These are phyloP conservation scores for Campylomormyrus tamandua DNA, from an alignment of 2,113 vertebrate genomes.

Conservation along the genomic window DNA sequence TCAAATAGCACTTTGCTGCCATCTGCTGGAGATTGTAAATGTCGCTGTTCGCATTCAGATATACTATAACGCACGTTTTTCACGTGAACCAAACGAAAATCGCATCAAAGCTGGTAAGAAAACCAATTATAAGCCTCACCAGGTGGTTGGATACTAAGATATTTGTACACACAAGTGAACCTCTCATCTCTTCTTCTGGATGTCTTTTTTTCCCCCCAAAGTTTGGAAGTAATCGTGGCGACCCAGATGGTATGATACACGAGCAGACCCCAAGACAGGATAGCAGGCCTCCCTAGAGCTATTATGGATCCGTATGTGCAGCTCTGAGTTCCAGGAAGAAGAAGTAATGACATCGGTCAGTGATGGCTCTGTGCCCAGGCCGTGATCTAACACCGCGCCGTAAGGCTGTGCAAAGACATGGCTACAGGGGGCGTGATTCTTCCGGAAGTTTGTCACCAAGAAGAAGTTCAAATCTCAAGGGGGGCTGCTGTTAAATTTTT, in stretches of 20 bases:
- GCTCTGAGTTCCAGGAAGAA: not conserved
- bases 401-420: not conserved
- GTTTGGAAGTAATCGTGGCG: not conserved
- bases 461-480: not conserved
- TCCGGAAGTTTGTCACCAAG: not conserved
- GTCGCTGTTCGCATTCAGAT: not conserved
- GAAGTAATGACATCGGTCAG: not conserved
- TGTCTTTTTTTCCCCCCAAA: not conserved
- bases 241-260: not conserved
- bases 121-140: constrained; percentile 4
- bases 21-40: not conserved
- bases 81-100: not conserved
- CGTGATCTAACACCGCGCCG: not conserved
- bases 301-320: not conserved
- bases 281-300: not conserved
- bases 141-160: not conserved
- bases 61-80: not conserved
- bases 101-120: not conserved
- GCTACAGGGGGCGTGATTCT: not conserved
- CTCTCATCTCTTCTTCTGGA: not conserved
- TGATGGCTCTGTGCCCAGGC: not conserved
- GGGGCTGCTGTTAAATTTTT: not conserved
- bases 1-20: not conserved
- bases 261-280: not conserved
- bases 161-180: not conserved